Percentiles rank a stretch among this genome's conserved stretches.
Evolutionary conservation across 2,113 vertebrate genomes (phyloP).

Genomic region (Chionodraco myersi): DNA sequence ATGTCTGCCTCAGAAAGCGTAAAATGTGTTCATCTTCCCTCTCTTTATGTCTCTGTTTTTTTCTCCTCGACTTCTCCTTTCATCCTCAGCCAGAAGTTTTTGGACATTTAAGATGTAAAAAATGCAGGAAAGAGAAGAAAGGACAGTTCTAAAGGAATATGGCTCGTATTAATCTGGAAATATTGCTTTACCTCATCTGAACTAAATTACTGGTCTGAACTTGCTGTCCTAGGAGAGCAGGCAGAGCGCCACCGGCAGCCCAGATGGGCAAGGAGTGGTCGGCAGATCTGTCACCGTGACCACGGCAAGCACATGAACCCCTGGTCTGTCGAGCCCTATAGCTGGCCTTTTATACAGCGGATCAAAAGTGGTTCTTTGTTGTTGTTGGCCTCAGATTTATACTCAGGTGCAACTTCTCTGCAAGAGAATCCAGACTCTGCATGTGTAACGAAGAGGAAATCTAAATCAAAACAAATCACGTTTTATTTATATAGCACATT

Average conservation of each 20-base stretch:
- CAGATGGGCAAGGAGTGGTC: constrained; percentile 81
- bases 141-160: constrained; percentile 81
- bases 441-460: constrained; percentile 19
- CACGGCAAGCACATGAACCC: constrained; percentile 68
- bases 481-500: no score
- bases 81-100: constrained; percentile 81
- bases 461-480: no score
- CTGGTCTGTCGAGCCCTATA: constrained; percentile 57
- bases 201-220: constrained; percentile 85
- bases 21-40: constrained; percentile 69
- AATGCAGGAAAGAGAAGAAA: constrained; percentile 71
- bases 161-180: constrained; percentile 86
- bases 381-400: constrained; percentile 64
- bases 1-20: constrained; percentile 54
- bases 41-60: constrained; percentile 44
- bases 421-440: constrained; percentile 36
- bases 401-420: constrained; percentile 51
- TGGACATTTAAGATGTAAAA: constrained; percentile 78
- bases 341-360: constrained; percentile 57
- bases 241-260: constrained; percentile 76
- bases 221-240: constrained; percentile 77
- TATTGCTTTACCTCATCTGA: constrained; percentile 86
- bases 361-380: constrained; percentile 76
- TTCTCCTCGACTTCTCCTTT: constrained; percentile 71
- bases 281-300: constrained; percentile 76